Evolutionary conservation across 2,888 invertebrate genomes (phyloP).

Genomic region (Thereva unica): DNA sequence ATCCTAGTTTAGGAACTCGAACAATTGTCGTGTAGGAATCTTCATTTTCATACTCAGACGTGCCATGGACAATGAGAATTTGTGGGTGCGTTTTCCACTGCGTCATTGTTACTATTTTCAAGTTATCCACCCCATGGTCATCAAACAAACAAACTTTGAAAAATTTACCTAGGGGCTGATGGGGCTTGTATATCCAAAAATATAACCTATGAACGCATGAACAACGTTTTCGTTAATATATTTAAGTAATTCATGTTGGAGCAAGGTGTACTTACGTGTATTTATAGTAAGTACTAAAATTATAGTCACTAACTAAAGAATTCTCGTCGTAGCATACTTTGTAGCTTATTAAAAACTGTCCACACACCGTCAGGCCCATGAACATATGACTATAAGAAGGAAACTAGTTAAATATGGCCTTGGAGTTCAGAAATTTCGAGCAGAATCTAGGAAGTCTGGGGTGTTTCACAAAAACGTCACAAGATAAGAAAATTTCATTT

Average conservation of each 20-base stretch:
- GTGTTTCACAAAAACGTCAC: neutral
- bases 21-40: slow-evolving; percentile 58
- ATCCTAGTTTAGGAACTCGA: slow-evolving; percentile 66
- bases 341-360: slow-evolving; percentile 89
- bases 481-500: neutral
- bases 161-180: slow-evolving; percentile 53
- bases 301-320: slow-evolving; percentile 60
- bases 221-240: neutral
- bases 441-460: no score
- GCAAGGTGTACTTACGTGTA: slow-evolving; percentile 63
- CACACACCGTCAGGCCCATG: slow-evolving; percentile 94
- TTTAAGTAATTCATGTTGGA: neutral
- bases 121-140: slow-evolving; percentile 65
- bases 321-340: slow-evolving; percentile 65
- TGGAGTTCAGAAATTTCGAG: neutral
- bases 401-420: neutral
- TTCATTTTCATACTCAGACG: slow-evolving; percentile 56
- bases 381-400: slow-evolving; percentile 75
- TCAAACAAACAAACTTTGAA: slow-evolving; percentile 66
- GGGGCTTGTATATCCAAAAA: slow-evolving; percentile 58
- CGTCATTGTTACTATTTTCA: slow-evolving; percentile 65
- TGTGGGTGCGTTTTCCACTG: slow-evolving; percentile 67
- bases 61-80: slow-evolving; percentile 65
- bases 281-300: slow-evolving; percentile 65
- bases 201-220: slow-evolving; percentile 49